Base-by-base conservation (phyloP, 2,888 invertebrate species). In the Mechanitis mazaeus region DNA sequence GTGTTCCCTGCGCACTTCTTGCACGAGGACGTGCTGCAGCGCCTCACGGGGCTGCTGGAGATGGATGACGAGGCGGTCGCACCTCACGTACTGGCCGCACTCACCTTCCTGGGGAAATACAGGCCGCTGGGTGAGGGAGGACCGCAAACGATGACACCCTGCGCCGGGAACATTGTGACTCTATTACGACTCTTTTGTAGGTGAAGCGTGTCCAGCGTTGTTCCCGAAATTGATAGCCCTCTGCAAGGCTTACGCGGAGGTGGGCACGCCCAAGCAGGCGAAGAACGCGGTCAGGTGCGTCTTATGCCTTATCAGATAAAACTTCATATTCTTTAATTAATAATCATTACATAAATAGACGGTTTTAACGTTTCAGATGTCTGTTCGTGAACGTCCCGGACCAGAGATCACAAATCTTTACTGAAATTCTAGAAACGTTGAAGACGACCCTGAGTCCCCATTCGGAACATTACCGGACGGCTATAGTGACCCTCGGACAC, bases 1-100 rank as follows among this genome's bases (percentile, higher is more conserved):
- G 96, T 97, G 68, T 98, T 97, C 85, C 97, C 98, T 7, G 95
- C 96, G 1, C 97, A 97, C 83, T 98, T 98, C 88, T 93, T 97
- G 65, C 95, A 96, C 80, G 93, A 94, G 68, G 95, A 96, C 74
- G 95, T 97, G 59, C 88, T 97, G 69, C 92, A 93, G 72, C 93
- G 95, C 71, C 90, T 97, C 60, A 92, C 96, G 60, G 90, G 93
- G 58, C 92, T 98, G 76, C 90, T 98, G 68, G 93, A 95, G 71
- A 85, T 96, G 74, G 96, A 97, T 62, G 95, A 97, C 69, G 95
- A 95, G 67, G 91, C 91, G 73, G 94, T 95, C 6, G 95, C 95
- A 59, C 96, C 97, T 3, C 91, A 95, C 70, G 94, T 97, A 53
- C 91, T 97, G 0, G 95, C 95, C 68, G 94, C 96, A 33, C 93